Evolutionary conservation across 2,888 invertebrate genomes (phyloP).

Genomic region (Lapara coniferarum): DNA sequence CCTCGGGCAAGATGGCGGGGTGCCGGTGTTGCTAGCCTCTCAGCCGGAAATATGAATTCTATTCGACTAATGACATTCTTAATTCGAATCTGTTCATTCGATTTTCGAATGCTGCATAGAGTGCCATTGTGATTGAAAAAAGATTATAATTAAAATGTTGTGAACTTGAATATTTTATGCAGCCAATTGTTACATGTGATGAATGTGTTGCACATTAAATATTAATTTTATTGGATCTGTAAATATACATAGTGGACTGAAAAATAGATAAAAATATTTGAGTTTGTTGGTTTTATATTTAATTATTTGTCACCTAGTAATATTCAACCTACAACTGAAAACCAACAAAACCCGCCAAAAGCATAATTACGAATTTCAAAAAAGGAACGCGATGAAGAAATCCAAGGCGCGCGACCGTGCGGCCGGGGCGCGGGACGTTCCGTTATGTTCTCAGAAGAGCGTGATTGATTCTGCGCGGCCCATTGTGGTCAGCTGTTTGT

Average conservation of each 20-base stretch:
- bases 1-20: constrained; percentile 78
- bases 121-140: constrained; percentile 21
- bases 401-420: constrained; percentile 50
- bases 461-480: constrained; percentile 67
- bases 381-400: constrained; percentile 61
- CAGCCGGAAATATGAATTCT: constrained; percentile 76
- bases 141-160: constrained; percentile 18
- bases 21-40: constrained; percentile 70
- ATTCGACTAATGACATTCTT: constrained; percentile 68
- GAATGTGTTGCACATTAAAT: not conserved
- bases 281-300: too few species aligned
- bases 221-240: not conserved
- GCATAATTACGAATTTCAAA: constrained; percentile 73
- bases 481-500: constrained; percentile 51
- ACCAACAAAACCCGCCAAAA: constrained; percentile 44
- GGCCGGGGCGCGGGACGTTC: constrained; percentile 35
- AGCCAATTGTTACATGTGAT: not conserved
- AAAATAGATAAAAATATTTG: too few species aligned
- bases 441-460: constrained; percentile 68
- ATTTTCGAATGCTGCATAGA: constrained; percentile 16
- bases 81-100: constrained; percentile 46
- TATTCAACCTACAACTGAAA: constrained; percentile 27
- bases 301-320: not conserved
- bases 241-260: not conserved
- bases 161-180: constrained; percentile 5